Percentiles rank a stretch among this genome's conserved stretches.
Evolutionary conservation across 2,888 invertebrate genomes (phyloP).

Genomic region (Drosophila nigricruria): DNA sequence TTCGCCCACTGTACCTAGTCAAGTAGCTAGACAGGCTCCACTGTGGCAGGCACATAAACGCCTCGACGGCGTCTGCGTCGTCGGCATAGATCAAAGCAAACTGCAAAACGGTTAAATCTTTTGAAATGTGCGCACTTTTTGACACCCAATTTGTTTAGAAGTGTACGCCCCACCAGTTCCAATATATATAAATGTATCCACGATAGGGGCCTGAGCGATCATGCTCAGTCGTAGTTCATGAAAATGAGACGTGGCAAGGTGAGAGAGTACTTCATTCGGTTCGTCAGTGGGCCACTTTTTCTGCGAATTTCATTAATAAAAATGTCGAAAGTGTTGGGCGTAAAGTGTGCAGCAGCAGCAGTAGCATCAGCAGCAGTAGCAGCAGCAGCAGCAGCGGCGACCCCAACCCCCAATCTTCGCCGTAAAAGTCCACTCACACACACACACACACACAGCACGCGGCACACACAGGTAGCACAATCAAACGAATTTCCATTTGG

Average conservation of each 20-base stretch:
- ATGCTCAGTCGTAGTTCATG: constrained; percentile 58
- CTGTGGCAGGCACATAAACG: constrained; percentile 61
- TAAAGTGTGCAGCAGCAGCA: constrained; percentile 43
- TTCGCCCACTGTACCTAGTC: constrained; percentile 54
- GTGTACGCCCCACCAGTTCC: constrained; percentile 55
- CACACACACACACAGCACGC: constrained; percentile 18
- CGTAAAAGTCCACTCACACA: constrained; percentile 22
- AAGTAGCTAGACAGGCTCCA: constrained; percentile 39
- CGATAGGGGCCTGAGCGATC: constrained; percentile 6
- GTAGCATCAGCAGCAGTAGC: background rate
- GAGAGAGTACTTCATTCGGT: constrained; percentile 40
- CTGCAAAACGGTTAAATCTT: constrained; percentile 80
- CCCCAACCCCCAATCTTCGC: background rate
- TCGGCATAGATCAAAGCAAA: constrained; percentile 71
- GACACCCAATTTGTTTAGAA: constrained; percentile 83
- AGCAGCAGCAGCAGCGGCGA: background rate
- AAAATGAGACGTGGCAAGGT: constrained; percentile 52
- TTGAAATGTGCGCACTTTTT: constrained; percentile 82
- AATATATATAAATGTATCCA: constrained; percentile 22
- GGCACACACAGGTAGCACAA: constrained; percentile 52
- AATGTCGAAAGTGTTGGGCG: constrained; percentile 73
- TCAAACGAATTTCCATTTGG: constrained; percentile 70
- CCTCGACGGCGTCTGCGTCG: constrained; percentile 61
- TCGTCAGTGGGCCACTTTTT: constrained; percentile 62
- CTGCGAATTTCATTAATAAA: constrained; percentile 81